Conservation (phyloP, 2,888 invertebrate genomes). For the Cyclophora albipunctata region DNA sequence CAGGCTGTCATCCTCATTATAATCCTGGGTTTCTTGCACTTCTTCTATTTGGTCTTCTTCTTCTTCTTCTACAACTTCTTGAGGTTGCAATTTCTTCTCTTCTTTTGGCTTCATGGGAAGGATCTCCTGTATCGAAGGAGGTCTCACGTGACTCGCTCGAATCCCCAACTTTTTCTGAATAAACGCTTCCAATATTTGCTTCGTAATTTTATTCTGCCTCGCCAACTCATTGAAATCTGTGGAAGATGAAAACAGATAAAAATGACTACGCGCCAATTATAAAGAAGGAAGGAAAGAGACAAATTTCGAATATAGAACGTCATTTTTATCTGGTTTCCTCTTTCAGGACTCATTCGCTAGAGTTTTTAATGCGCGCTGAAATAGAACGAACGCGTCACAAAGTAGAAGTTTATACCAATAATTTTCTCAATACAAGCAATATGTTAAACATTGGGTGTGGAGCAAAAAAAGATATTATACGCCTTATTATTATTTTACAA, state of each 20-base stretch:
- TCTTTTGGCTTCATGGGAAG: constrained; percentile 66
- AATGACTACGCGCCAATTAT: constrained; percentile 56
- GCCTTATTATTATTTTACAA: too few relatives aligned
- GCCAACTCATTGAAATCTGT: constrained; percentile 77
- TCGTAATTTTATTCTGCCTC: constrained; percentile 84
- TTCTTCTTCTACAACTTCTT: constrained; percentile 8
- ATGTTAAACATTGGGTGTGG: too few relatives aligned
- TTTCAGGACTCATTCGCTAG: constrained; percentile 22
- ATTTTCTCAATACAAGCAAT: too few relatives aligned
- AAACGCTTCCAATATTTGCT: constrained; percentile 84
- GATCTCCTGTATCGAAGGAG: constrained; percentile 80
- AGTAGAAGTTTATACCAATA: too few relatives aligned
- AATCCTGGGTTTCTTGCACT: constrained; percentile 34
- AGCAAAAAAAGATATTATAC: too few relatives aligned
- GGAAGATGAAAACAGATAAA: constrained; percentile 70
- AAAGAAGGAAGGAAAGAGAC: constrained; percentile 16
- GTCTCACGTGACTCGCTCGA: constrained; percentile 56
- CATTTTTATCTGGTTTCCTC: constrained; percentile 73
- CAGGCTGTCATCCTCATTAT: constrained; percentile 67
- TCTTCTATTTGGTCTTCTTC: constrained; percentile 19
- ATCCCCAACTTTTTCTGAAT: constrained; percentile 82
- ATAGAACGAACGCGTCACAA: too few relatives aligned
- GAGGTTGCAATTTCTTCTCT: constrained; percentile 22
- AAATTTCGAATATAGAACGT: constrained; percentile 38
- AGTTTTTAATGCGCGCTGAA: not conserved